Evolutionary conservation across 2,888 invertebrate genomes (phyloP), one percentile per base, ranked within the genome.

Genomic region (Folsomia manolachei): DNA sequence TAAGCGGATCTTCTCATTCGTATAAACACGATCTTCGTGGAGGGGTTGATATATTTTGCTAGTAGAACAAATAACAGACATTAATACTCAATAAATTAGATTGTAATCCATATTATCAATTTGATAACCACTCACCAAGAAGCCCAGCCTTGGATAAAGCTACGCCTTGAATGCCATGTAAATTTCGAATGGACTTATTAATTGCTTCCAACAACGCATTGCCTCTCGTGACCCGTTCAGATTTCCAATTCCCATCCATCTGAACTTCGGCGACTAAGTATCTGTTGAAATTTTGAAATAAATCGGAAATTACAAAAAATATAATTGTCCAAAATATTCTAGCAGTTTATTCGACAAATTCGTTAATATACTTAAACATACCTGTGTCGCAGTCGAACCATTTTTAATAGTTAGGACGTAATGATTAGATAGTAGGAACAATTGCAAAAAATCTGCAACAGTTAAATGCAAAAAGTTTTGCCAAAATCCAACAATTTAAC

Each of bases 131-230:
- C 27, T 64, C 68, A 75, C 77, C 77, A 27, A 72, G 27, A n/a
- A 77, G 70, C 18, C 78, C 78, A 9, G 75, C 74, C 67, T 75
- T 76, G 1, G 67, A 68, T n/a, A 78, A 27, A 1, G 72, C 78
- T 11, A 78, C 71, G 14, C 78, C 78, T 27, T 78, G 76, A 56
- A 78, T 68, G 1, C 78, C 78, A 62, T 78, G 78, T 1, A 78
- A 71, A 39, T 71, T 70, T n/a, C 63, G 27, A 27, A 78, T 76
- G 0, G 78, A 71, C 56, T 53, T 73, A 1, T 63, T 70, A 27
- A 78, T 26, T 19, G 71, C 25, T 61, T 75, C 72, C 19, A 70
- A 64, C 21, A 77, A 11, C 2, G 73, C 67, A 51, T 68, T 69
- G 11, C 27, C 71, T 39, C 71, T 27, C 26, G 60, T 27, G 18